Percentiles rank a stretch among this genome's conserved stretches.
Evolutionary conservation across 1,140 invertebrate species (phyloP).

Genomic region (Globodera ellingtonae): DNA sequence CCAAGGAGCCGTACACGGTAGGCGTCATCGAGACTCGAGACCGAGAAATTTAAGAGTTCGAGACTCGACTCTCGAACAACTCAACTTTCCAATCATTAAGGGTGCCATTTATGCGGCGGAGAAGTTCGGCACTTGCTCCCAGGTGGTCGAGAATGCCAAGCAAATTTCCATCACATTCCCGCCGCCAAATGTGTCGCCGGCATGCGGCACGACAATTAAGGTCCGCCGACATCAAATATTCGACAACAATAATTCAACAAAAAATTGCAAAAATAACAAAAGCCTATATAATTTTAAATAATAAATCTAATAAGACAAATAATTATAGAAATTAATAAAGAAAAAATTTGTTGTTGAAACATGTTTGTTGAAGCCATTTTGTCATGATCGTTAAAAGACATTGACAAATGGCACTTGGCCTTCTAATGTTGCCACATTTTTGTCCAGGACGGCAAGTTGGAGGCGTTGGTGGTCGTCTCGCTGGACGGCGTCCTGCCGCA

Average conservation of each 20-base stretch:
- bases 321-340: no score
- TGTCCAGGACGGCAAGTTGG: slow-evolving; percentile 59
- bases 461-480: slow-evolving; percentile 64
- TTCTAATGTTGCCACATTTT: background rate
- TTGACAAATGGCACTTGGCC: no score
- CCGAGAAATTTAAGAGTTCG: no score
- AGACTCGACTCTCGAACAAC: no score
- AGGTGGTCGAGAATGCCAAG: slow-evolving; percentile 65
- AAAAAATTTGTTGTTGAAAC: no score
- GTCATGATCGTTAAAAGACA: no score
- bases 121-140: slow-evolving; percentile 61
- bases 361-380: slow-evolving; percentile 11
- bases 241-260: no score
- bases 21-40: no score
- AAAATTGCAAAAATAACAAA: no score
- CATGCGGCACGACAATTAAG: slow-evolving; percentile 63
- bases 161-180: slow-evolving; percentile 65
- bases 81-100: background rate
- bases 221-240: slow-evolving; percentile 21
- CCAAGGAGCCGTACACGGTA: slow-evolving; percentile 63
- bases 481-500: slow-evolving; percentile 63
- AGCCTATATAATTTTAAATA: no score
- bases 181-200: slow-evolving; percentile 61
- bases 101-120: slow-evolving; percentile 65
- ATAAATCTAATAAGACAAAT: no score